Percentiles rank a stretch among this genome's conserved stretches.
Evolutionary conservation across 2,113 vertebrate species (phyloP).

Genomic region (Petrocephalus zakoni): DNA sequence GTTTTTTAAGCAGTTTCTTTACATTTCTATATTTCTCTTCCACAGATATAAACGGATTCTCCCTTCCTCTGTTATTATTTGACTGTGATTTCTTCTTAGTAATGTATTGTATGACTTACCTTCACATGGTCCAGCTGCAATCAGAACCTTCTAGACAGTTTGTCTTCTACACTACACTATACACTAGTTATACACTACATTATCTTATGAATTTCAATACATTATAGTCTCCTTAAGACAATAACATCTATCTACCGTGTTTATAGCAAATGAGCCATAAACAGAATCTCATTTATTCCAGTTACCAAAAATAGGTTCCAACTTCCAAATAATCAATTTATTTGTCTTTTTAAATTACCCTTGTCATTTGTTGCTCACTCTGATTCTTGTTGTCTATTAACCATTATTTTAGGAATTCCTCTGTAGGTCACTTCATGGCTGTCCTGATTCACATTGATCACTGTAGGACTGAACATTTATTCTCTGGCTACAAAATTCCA

Average conservation of each 20-base stretch:
- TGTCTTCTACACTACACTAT: neutral
- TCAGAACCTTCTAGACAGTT: neutral
- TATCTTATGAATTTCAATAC: neutral
- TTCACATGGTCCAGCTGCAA: neutral
- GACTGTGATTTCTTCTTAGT: neutral
- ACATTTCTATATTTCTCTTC: neutral
- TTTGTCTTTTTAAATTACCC: neutral
- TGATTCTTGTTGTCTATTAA: neutral
- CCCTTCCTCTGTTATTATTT: neutral
- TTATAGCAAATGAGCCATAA: neutral
- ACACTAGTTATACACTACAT: too few relatives aligned
- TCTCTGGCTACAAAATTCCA: slow-evolving; percentile 21
- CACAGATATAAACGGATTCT: neutral
- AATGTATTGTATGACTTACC: neutral
- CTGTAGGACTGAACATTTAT: slow-evolving; percentile 22
- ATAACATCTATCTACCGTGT: neutral
- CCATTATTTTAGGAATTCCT: neutral
- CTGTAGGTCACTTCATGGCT: neutral
- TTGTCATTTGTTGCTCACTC: neutral
- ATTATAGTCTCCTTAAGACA: neutral
- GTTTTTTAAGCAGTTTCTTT: neutral
- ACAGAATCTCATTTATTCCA: neutral
- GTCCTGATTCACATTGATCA: neutral
- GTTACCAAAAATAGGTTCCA: neutral
- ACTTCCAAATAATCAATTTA: neutral